Conservation (phyloP, 2,113 vertebrate genomes). For the Chaetorhynchus papuensis region DNA sequence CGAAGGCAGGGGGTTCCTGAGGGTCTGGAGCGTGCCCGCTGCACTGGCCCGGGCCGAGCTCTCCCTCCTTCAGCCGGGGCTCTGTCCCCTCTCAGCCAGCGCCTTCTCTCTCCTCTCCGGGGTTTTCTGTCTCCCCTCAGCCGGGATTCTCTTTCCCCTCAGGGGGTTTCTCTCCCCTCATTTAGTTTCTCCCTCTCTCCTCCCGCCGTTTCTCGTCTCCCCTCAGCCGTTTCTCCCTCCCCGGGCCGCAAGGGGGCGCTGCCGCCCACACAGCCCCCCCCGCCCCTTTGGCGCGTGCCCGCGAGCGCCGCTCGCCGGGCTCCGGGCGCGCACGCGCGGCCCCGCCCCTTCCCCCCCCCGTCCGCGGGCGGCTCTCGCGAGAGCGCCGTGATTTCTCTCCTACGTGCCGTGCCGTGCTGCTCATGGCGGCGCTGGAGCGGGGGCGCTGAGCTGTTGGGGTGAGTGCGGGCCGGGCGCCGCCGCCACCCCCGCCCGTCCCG, state of each 20-base stretch:
- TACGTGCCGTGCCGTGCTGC: too few species aligned
- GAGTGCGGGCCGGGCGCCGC: too few species aligned
- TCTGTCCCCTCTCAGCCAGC: neutral
- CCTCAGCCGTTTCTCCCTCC: neutral
- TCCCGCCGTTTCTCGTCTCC: neutral
- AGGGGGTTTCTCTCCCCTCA: fast-evolving
- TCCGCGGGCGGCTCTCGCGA: too few species aligned
- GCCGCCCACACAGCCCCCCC: neutral
- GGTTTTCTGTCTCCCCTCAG: neutral
- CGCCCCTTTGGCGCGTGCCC: neutral
- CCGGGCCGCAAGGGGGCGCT: neutral
- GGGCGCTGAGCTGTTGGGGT: too few species aligned
- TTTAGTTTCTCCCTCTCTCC: neutral
- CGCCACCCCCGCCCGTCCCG: too few species aligned
- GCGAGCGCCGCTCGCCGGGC: neutral
- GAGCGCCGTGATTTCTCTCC: too few species aligned
- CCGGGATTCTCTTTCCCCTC: neutral
- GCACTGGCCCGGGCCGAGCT: neutral
- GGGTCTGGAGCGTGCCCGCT: neutral
- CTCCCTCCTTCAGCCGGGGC: too few species aligned
- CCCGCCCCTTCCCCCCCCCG: neutral
- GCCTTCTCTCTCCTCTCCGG: neutral
- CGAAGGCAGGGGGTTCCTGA: neutral
- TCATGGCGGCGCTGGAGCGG: too few species aligned
- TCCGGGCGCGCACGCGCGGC: neutral